Base-by-base conservation (phyloP, 1,140 invertebrate species). In the Maniola jurtina region DNA sequence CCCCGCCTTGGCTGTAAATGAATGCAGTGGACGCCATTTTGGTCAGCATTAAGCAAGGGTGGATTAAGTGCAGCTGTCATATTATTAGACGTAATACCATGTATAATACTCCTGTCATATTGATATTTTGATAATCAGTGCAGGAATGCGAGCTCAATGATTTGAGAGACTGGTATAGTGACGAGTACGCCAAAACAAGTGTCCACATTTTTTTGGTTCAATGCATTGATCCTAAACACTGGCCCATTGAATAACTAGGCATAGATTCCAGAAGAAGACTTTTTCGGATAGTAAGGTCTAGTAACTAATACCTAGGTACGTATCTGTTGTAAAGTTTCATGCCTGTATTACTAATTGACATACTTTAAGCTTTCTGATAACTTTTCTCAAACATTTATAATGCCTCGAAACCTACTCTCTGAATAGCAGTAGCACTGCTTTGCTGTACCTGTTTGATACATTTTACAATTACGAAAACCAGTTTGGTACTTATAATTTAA, bases 11-110 rank as follows among this genome's bases (percentile, higher is more conserved):
- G 68, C 68, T 62, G 67, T 58, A 65, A 54, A 40, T 50, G 66
- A 62, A 25, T 68, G 56, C 61, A 58, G 33, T 36, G 48, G 68
- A 63, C 69, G 75, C 78, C 79, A 81, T 83, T 78, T 80, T 75
- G 72, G 73, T 73, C 75, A 73, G 56, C 68, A 67, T 62, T 61
- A 64, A 62, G 63, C 48, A 68, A 67, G 66, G 63, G 61, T 66
- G 61, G 66, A 65, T 62, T 59, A 70, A 58, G 35, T 62, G 63
- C 52, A 68, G 66, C 61, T 60, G 66, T 50, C 48, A 61, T 13
- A 0, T 33, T 13, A n/a, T n/a, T n/a, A n/a, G n/a, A n/a, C n/a
- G n/a, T n/a, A n/a, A n/a, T n/a, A n/a, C n/a, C n/a, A n/a, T n/a
- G n/a, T n/a, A n/a, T n/a, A n/a, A n/a, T n/a, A n/a, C n/a, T n/a